Percentiles rank a stretch among this genome's conserved stretches.
Conservation (phyloP, 2,888 invertebrate species). For the Scaptomyza caliginosa region DNA sequence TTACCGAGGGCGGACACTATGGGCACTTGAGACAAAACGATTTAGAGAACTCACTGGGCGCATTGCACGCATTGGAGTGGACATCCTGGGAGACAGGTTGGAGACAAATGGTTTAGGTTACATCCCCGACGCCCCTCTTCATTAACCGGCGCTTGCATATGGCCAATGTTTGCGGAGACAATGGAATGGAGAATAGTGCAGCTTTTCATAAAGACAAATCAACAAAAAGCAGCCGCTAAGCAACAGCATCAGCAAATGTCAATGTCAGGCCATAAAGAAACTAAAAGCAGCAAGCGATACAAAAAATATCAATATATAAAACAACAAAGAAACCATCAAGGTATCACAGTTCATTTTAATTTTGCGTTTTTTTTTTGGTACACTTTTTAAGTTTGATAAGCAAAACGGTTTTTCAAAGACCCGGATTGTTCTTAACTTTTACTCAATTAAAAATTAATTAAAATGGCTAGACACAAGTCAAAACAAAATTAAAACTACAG, state of each 20-base stretch:
- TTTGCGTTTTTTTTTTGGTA: slow-evolving; percentile 13
- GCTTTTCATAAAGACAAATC: slow-evolving; percentile 25
- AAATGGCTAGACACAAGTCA: too few relatives aligned
- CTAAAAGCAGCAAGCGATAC: slow-evolving; percentile 36
- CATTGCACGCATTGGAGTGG: slow-evolving; percentile 48
- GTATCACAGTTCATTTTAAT: slow-evolving; percentile 20
- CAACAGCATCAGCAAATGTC: slow-evolving; percentile 74
- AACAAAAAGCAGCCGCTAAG: slow-evolving; percentile 20
- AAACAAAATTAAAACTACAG: too few relatives aligned
- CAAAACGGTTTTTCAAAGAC: slow-evolving; percentile 10
- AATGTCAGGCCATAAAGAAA: slow-evolving; percentile 74
- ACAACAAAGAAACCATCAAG: slow-evolving; percentile 42
- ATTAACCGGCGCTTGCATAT: background rate
- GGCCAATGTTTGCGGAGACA: slow-evolving; percentile 11
- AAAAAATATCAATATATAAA: slow-evolving; percentile 10
- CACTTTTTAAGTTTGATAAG: slow-evolving; percentile 34
- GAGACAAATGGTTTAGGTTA: slow-evolving; percentile 50
- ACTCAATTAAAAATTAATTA: too few relatives aligned
- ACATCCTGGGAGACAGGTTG: slow-evolving; percentile 64
- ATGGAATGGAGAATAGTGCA: slow-evolving; percentile 23
- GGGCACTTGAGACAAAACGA: slow-evolving; percentile 65
- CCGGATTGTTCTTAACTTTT: too few relatives aligned
- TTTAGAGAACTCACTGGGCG: slow-evolving; percentile 30
- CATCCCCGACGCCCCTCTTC: background rate
- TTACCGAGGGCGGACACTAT: background rate